phyloP scores from a whole-genome alignment of 2,113 vertebrate genomes.

The Ptyas mucosa region DNA sequence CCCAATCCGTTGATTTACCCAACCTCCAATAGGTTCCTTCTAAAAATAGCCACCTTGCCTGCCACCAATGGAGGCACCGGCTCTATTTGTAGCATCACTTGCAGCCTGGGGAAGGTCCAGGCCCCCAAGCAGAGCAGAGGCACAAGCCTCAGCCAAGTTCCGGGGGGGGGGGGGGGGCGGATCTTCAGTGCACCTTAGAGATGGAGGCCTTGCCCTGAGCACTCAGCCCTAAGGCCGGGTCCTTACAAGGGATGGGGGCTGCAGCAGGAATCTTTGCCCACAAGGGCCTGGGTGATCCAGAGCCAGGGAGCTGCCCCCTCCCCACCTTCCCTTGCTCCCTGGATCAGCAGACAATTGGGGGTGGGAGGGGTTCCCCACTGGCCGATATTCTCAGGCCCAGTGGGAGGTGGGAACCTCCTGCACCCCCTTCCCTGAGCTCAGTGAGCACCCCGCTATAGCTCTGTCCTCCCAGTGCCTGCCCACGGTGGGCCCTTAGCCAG shows the following conservation, averaged over 20 bases:
- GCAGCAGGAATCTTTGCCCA: not conserved
- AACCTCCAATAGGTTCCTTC: not conserved
- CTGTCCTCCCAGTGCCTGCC: too few species aligned
- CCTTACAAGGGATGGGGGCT: accelerated
- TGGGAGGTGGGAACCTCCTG: not conserved
- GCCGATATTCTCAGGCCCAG: not conserved
- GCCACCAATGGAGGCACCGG: not conserved
- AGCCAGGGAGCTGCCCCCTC: not conserved
- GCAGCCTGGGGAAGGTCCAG: not conserved
- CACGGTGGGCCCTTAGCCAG: too few species aligned
- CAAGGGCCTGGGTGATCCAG: accelerated
- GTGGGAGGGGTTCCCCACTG: not conserved
- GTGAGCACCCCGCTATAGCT: not conserved
- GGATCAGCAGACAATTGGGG: not conserved
- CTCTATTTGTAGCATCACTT: not conserved
- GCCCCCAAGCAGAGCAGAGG: not conserved
- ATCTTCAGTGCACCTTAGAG: not conserved
- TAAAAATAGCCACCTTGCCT: not conserved
- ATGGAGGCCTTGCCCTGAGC: not conserved
- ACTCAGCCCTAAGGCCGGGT: not conserved
- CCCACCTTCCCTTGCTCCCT: not conserved
- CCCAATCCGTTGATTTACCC: not conserved
- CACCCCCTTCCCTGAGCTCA: not conserved
- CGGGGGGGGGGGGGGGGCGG: too few species aligned
- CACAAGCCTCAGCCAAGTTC: not conserved